Base-by-base conservation (phyloP, 53 echinoderm and acorn worm species). In the Mesocentrotus franciscanus region DNA sequence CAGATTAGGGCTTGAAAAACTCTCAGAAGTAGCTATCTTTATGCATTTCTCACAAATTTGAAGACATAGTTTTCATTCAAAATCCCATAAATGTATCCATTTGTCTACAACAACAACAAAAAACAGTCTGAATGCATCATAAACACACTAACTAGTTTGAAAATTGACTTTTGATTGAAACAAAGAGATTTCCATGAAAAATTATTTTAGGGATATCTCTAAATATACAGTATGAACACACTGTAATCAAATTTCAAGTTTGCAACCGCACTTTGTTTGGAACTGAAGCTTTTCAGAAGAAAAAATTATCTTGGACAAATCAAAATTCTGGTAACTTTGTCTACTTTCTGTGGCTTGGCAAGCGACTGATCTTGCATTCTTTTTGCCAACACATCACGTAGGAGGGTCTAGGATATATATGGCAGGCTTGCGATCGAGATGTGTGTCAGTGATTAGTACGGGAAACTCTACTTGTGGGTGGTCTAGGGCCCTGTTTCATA, bases 401-500 rank as follows among this genome's bases (percentile, higher is more conserved):
- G 56, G 87, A 58, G 87, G 11, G 87, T 87, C 4, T 87, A 4
- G 58, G 87, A 57, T 87, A n/a, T 27, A 35, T 87, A 87, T 49
- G 17, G 87, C 58, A 29, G 56, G 56, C 57, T 10, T 27, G 56
- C 27, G n/a, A n/a, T n/a, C n/a, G 26, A 87, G 87, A 87, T 87
- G 87, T 87, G 87, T 87, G 87, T 27, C 87, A 87, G 20, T 27
- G 87, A 87, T 87, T 59, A 59, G 58, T 2, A 27, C 26, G 24
- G 87, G 87, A 87, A 87, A 27, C 14, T 57, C 29, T 87, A 87
- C 87, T n/a, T 87, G 87, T 87, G 87, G 87, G 87, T 87, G 87
- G 87, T 87, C 75, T 6, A 64, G 64, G 49, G 49, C 49, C 3
- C 49, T 49, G 49, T 49, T 49, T 49, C 49, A 49, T 49, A 49